These are phyloP conservation scores for Coranthus polyacanthus DNA, from an alignment of 2,797 vertebrate species.

Conservation along the genomic window DNA sequence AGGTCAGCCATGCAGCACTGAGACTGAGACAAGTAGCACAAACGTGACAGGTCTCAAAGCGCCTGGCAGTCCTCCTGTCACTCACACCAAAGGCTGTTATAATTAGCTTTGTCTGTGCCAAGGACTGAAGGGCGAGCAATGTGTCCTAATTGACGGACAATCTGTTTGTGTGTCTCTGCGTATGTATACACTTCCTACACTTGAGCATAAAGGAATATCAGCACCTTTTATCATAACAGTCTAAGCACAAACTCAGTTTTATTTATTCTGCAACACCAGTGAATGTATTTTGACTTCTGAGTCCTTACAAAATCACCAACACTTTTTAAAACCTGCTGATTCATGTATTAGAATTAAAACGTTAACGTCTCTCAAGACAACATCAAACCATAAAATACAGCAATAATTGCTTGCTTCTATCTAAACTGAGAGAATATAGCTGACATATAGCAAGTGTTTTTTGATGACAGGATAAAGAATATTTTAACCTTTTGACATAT, in stretches of 20 bases:
- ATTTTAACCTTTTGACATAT: neutral
- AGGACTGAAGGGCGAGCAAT: constrained; percentile 35
- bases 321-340: neutral
- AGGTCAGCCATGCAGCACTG: constrained; percentile 17
- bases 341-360: neutral
- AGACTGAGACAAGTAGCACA: constrained; percentile 42
- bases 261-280: constrained; percentile 1
- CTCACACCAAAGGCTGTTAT: constrained; percentile 49
- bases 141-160: constrained; percentile 53
- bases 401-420: too few species aligned
- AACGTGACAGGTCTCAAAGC: constrained; percentile 59
- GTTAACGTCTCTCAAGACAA: too few species aligned
- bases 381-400: too few species aligned
- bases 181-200: constrained; percentile 12
- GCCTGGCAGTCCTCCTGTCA: constrained; percentile 43
- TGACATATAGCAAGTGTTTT: neutral
- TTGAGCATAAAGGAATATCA: constrained; percentile 16
- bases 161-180: constrained; percentile 2
- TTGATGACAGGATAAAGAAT: too few species aligned
- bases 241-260: constrained; percentile 1
- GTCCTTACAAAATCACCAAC: too few species aligned
- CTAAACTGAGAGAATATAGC: neutral
- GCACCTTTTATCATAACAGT: constrained; percentile 10
- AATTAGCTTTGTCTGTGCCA: constrained; percentile 55
- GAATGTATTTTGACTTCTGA: neutral